Evolutionary conservation across 1,140 invertebrate species (phyloP), one percentile per base, ranked within the genome.

Genomic region (Formica selysi): DNA sequence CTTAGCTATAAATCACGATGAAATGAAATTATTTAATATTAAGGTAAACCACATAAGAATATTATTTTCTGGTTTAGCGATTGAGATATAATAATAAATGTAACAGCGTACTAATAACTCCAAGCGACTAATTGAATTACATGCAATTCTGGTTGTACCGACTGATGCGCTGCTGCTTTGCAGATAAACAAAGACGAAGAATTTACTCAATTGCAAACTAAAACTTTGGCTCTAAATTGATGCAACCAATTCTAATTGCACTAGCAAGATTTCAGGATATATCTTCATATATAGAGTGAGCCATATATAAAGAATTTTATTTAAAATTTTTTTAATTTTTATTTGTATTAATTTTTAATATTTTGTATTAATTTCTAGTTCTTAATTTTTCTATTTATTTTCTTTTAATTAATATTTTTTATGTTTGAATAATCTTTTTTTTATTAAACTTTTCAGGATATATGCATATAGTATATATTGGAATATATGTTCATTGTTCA

Each of bases 241-340:
- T 29, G 19, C n/a, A 32, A 73, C 22, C 54, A 36, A 36, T 74
- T 74, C 22, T 74, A 74, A 59, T 73, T 73, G 29, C 70, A 36
- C 10, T 57, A 29, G 5, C 48, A 19, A 4, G 0, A 16, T 51
- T 32, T 32, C 32, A 32, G 3, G 32, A 32, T 3, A 3, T 32
- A 4, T 32, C 32, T 4, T 32, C 32, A 32, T 32, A 32, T 32
- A 4, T 32, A 32, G 32, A 32, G 32, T 32, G 3, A 32, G 2
- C 3, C 32, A 32, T 1, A 32, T 32, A 32, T 4, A 32, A 32
- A 29, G 26, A 29, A 32, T 32, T 32, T 32, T 32, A 32, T 1
- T 32, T 32, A 32, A 32, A 32, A 32, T 32, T 32, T 32, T 32
- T 32, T 0, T 0, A 22, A 22, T 22, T 22, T 22, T 22, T 22